These are phyloP conservation scores for Papilio polytes DNA, from an alignment of 1,140 invertebrate genomes.

Conservation along the genomic window DNA sequence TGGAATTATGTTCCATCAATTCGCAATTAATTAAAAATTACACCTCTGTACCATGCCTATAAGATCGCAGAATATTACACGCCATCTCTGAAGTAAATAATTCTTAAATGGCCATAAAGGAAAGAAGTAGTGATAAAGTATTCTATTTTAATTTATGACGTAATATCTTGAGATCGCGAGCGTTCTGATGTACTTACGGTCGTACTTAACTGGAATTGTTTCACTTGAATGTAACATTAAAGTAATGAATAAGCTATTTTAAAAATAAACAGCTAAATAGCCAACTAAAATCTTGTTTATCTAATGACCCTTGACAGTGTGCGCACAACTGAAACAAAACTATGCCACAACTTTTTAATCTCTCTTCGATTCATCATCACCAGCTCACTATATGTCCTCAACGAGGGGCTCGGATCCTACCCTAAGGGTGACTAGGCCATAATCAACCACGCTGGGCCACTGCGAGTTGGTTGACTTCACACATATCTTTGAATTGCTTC, in stretches of 20 bases:
- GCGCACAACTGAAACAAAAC: too few relatives aligned
- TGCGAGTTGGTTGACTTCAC: too few relatives aligned
- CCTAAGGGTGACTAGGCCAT: too few relatives aligned
- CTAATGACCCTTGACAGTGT: too few relatives aligned
- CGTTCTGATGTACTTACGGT: background rate
- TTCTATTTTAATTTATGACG: constrained; percentile 39
- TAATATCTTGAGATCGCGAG: constrained; percentile 22
- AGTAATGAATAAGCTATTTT: background rate
- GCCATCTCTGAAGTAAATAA: constrained; percentile 11
- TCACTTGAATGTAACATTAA: background rate
- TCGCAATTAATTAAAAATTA: background rate
- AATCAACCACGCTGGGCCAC: too few relatives aligned
- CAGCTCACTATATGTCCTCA: too few relatives aligned
- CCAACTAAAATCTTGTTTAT: too few relatives aligned
- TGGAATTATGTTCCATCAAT: background rate
- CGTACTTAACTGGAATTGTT: constrained; percentile 17
- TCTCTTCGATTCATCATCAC: too few relatives aligned
- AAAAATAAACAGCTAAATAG: too few relatives aligned
- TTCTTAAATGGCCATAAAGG: constrained; percentile 34
- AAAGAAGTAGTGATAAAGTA: constrained; percentile 34
- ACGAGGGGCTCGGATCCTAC: too few relatives aligned
- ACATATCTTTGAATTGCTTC: too few relatives aligned
- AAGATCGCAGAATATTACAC: background rate
- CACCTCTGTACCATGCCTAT: background rate
- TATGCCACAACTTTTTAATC: too few relatives aligned